Percentiles rank a stretch among this genome's conserved stretches.
Evolutionary conservation across 2,113 vertebrate species (phyloP).

Genomic region (Thunnus thynnus): DNA sequence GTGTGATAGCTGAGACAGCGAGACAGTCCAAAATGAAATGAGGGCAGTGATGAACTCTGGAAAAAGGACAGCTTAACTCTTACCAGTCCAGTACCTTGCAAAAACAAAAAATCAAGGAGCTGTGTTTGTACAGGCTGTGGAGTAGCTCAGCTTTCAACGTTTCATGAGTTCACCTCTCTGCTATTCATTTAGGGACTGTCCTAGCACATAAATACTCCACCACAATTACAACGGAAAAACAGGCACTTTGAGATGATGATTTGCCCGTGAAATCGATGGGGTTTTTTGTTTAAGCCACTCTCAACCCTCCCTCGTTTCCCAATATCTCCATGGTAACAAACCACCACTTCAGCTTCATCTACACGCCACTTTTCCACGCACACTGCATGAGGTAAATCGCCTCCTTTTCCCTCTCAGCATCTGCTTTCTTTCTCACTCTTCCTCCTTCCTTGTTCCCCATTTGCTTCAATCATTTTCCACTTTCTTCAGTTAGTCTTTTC

Average conservation of each 20-base stretch:
- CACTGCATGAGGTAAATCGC: conserved; percentile 66
- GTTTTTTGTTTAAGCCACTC: conserved; percentile 55
- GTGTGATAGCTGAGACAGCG: conserved; percentile 59
- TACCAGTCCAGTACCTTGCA: conserved; percentile 32
- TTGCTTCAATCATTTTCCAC: conserved; percentile 35
- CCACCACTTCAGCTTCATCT: conserved; percentile 56
- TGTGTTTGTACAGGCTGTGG: conserved; percentile 5
- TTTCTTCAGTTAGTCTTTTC: conserved; percentile 11
- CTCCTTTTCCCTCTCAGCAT: conserved; percentile 49
- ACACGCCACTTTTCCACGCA: conserved; percentile 60
- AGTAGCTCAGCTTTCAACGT: conserved; percentile 9
- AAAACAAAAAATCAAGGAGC: conserved; percentile 13
- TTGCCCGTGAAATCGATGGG: conserved; percentile 54
- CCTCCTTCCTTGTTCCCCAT: neutral
- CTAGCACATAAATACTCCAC: conserved; percentile 7
- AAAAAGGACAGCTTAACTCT: conserved; percentile 56
- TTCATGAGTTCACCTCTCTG: conserved; percentile 31
- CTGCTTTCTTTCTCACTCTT: conserved; percentile 49
- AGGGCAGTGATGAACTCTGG: conserved; percentile 51
- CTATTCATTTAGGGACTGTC: neutral
- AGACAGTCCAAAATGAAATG: conserved; percentile 57
- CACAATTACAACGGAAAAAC: conserved; percentile 27
- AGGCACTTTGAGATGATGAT: conserved; percentile 42
- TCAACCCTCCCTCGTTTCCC: conserved; percentile 47
- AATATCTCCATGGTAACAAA: conserved; percentile 74